phyloP scores from a whole-genome alignment of 2,888 invertebrate species.

The Ichneumoninae sp. region DNA sequence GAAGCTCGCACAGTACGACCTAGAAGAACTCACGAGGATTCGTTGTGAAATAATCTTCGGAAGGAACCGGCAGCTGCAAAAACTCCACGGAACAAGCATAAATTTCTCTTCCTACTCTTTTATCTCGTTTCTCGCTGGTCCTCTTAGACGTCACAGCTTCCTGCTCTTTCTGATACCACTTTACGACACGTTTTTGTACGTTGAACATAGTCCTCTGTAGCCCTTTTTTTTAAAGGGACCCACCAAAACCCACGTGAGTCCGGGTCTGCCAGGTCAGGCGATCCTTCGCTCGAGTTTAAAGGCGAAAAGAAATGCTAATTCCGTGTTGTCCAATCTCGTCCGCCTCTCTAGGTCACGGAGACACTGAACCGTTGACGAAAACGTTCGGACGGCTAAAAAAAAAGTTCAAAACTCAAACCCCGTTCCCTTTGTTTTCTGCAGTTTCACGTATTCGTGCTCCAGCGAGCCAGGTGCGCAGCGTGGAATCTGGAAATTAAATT shows the following conservation, averaged over 20 bases:
- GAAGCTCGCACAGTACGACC: constrained; percentile 58
- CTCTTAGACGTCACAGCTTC: constrained; percentile 45
- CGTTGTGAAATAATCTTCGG: constrained; percentile 52
- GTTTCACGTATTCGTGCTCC: constrained; percentile 29
- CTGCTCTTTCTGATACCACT: constrained; percentile 41
- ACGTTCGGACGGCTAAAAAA: constrained; percentile 42
- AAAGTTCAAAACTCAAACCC: constrained; percentile 1
- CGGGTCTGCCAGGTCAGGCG: constrained; percentile 27
- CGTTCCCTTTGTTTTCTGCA: constrained; percentile 5
- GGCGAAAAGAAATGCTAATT: constrained; percentile 59
- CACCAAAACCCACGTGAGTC: constrained; percentile 18
- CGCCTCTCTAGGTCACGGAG: constrained; percentile 37
- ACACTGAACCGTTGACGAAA: constrained; percentile 54
- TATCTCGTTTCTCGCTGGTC: constrained; percentile 58
- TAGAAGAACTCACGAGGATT: constrained; percentile 70
- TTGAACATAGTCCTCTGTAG: constrained; percentile 29
- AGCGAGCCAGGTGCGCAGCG: constrained; percentile 48
- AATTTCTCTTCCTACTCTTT: constrained; percentile 66
- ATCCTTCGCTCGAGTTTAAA: constrained; percentile 53
- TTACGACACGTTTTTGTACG: constrained; percentile 51
- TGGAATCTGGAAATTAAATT: constrained; percentile 66
- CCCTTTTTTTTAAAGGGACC: constrained; percentile 46
- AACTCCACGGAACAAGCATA: constrained; percentile 49
- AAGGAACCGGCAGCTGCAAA: constrained; percentile 70
- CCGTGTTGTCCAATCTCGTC: constrained; percentile 24